Evolutionary conservation across 2,797 vertebrate genomes (phyloP).

Genomic region (Phaenicophaeus curvirostris): DNA sequence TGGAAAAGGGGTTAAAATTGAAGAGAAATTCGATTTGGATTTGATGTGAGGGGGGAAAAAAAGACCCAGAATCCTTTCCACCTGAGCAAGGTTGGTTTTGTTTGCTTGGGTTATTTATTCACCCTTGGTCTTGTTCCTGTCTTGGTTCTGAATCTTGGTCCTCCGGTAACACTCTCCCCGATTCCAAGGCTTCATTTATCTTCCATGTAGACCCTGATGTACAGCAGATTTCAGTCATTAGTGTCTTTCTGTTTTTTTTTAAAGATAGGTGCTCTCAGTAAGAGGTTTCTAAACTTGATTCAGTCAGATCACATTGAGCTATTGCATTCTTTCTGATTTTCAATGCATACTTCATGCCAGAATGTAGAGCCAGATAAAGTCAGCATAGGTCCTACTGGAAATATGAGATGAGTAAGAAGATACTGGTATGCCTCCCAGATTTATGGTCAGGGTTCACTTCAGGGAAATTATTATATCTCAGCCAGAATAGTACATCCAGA

Average conservation of each 20-base stretch:
- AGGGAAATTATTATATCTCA: background rate
- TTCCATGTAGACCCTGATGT: background rate
- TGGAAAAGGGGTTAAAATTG: background rate
- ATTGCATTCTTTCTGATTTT: background rate
- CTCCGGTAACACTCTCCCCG: background rate
- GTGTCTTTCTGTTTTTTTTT: background rate
- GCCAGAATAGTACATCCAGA: background rate
- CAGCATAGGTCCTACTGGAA: background rate
- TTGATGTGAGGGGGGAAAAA: background rate
- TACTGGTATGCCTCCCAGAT: background rate
- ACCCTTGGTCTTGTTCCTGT: background rate
- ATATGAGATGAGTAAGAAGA: conserved; percentile 39
- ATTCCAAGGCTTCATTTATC: background rate
- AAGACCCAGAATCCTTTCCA: background rate
- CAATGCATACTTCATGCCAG: background rate
- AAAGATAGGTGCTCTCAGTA: background rate
- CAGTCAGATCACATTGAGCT: background rate
- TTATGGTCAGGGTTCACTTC: conserved; percentile 1
- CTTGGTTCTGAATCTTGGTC: background rate
- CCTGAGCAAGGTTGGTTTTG: background rate
- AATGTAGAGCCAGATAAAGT: background rate
- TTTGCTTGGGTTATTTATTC: background rate
- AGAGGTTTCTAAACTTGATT: background rate
- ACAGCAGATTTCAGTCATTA: background rate
- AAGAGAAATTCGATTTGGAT: background rate